Conservation (phyloP, 2,113 vertebrate species). For the Leptobrachium leishanense region DNA sequence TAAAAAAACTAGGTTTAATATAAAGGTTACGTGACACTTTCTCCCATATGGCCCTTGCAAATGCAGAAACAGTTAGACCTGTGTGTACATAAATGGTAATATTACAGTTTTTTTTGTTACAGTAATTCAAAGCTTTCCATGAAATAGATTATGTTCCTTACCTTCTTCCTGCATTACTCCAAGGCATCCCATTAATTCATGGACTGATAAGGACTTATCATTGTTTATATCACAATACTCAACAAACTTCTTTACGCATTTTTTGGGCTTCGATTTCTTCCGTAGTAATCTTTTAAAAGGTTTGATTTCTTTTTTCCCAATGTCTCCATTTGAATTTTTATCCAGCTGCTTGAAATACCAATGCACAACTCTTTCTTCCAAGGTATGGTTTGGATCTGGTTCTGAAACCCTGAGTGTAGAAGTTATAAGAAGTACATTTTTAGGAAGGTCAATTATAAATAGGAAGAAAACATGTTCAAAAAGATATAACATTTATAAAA, state of each 20-base stretch:
- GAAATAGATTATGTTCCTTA: slow-evolving; percentile 47
- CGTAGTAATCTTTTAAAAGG: slow-evolving; percentile 92
- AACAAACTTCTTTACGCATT: slow-evolving; percentile 95
- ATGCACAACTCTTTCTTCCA: slow-evolving; percentile 93
- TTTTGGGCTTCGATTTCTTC: slow-evolving; percentile 95
- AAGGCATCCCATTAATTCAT: slow-evolving; percentile 92
- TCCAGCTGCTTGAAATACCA: slow-evolving; percentile 96
- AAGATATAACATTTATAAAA: not conserved
- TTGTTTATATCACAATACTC: slow-evolving; percentile 93
- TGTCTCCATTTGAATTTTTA: slow-evolving; percentile 89
- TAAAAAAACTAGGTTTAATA: too few relatives aligned
- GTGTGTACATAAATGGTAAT: too few relatives aligned
- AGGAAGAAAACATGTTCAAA: not conserved
- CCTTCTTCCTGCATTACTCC: slow-evolving; percentile 87
- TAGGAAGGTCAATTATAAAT: too few relatives aligned
- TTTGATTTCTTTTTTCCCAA: slow-evolving; percentile 96
- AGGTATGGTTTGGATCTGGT: slow-evolving; percentile 91
- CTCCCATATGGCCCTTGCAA: too few relatives aligned
- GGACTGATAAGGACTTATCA: slow-evolving; percentile 86
- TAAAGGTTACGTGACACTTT: too few relatives aligned
- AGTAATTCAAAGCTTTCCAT: not conserved
- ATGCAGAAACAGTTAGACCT: too few relatives aligned
- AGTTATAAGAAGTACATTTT: not conserved
- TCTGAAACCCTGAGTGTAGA: slow-evolving; percentile 76
- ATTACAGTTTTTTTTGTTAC: too few relatives aligned